Evolutionary conservation across 2,113 vertebrate species (phyloP), one percentile per base, ranked within the genome.

Genomic region (Panthera uncia): DNA sequence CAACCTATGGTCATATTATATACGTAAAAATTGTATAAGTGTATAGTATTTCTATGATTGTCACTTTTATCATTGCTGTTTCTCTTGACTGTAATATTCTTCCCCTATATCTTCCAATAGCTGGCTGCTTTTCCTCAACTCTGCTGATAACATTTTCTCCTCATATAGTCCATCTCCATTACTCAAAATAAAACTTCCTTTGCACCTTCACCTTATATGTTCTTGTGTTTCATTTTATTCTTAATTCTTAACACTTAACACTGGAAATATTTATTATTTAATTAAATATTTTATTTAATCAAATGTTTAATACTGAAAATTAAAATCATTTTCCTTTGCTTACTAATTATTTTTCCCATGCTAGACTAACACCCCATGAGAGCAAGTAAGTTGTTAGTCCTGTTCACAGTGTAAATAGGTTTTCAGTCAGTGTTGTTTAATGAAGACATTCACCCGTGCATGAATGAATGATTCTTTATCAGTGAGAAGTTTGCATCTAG

Each of bases 401-500:
- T 38, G 38, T 74, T 80, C 10, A 31, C 36, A 65, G 29, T 9
- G 52, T 33, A 74, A 95, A 87, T 9, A 82, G 33, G 4, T 84
- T 91, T 55, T 86, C 61, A 96, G 11, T 33, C 45, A 41, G 12
- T 68, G 65, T 63, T 57, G 45, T 69, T 80, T 84, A 95, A 74
- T 81, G 66, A 93, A 89, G 76, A 89, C 19, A 71, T 85, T 71
- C 23, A 76, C 25, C 29, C 21, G 48, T 19, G 25, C 52, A 79
- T 79, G 27, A 82, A 74, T 78, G 33, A 80, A 38, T 38, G 33
- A 87, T 38, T 69, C 29, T 83, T 90, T 41, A 83, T 31, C 29
- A 45, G 48, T 25, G 48, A 96, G 74, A 94, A 73, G 36, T 68
- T 9, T 87, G 52, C 90, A 89, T 95, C 45, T 92, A 93, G 76